Percentiles rank a stretch among this genome's conserved stretches.
Evolutionary conservation across 2,113 vertebrate species (phyloP).

Genomic region (Tinamus guttatus): DNA sequence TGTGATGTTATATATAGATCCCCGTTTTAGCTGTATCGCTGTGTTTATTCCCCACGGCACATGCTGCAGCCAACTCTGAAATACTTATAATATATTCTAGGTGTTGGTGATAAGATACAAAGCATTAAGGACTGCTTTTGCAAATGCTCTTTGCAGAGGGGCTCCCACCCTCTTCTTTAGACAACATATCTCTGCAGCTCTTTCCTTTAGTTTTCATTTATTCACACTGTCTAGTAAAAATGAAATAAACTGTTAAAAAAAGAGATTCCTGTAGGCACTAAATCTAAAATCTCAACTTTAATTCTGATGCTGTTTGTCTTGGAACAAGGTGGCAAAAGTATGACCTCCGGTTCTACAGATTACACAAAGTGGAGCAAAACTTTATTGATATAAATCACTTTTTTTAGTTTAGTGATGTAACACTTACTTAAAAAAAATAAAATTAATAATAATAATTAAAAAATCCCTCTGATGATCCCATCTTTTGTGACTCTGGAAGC

Average conservation of each 20-base stretch:
- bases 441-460: too few species aligned
- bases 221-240: neutral
- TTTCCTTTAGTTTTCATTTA: neutral
- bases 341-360: neutral
- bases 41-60: constrained; percentile 23
- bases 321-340: neutral
- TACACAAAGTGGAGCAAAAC: neutral
- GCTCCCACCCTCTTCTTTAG: neutral
- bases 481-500: neutral
- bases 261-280: too few species aligned
- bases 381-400: neutral
- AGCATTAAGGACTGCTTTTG: neutral
- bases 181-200: neutral
- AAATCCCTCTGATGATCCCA: neutral
- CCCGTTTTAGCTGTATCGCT: neutral
- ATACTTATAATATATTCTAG: neutral
- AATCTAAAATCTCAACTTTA: neutral
- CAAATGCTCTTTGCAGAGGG: neutral
- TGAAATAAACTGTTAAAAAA: neutral
- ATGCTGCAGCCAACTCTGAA: neutral
- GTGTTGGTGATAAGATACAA: neutral
- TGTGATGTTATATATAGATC: neutral
- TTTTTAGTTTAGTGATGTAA: neutral
- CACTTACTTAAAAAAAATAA: neutral
- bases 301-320: neutral